phyloP scores from a whole-genome alignment of 2,888 invertebrate genomes.

The Scaptomyza tumidula region DNA sequence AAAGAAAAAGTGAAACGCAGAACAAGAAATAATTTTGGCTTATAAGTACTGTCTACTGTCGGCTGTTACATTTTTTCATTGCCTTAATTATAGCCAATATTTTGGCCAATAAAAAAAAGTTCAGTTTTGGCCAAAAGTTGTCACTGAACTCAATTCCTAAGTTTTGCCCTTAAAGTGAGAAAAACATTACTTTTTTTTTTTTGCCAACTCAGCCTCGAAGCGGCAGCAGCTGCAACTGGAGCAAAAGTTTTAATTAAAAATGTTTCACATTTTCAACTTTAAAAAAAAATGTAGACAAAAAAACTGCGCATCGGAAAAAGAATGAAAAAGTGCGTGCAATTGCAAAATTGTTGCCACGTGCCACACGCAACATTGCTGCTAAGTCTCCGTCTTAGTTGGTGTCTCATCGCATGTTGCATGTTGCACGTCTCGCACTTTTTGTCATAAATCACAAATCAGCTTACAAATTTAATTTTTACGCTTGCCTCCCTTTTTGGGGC shows the following conservation, averaged over 20 bases:
- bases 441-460: constrained; percentile 69
- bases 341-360: constrained; percentile 19
- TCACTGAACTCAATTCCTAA: constrained; percentile 40
- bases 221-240: constrained; percentile 3
- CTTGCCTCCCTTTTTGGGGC: constrained; percentile 23
- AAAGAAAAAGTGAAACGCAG: background rate
- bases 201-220: constrained; percentile 12
- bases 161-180: constrained; percentile 19
- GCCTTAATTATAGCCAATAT: constrained; percentile 73
- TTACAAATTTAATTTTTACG: constrained; percentile 66
- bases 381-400: constrained; percentile 22
- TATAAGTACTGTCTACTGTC: constrained; percentile 7
- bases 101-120: constrained; percentile 64
- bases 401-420: constrained; percentile 14
- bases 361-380: constrained; percentile 25
- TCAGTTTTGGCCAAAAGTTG: constrained; percentile 42
- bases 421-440: constrained; percentile 16
- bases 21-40: constrained; percentile 58
- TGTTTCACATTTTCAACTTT: too few species aligned
- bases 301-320: constrained; percentile 19
- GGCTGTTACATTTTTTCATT: constrained; percentile 48
- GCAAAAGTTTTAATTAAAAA: constrained; percentile 74
- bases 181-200: constrained; percentile 8
- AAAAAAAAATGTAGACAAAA: too few species aligned
- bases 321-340: constrained; percentile 46